Evolutionary conservation across 2,888 invertebrate species (phyloP).

Genomic region (Lasius fuliginosus): DNA sequence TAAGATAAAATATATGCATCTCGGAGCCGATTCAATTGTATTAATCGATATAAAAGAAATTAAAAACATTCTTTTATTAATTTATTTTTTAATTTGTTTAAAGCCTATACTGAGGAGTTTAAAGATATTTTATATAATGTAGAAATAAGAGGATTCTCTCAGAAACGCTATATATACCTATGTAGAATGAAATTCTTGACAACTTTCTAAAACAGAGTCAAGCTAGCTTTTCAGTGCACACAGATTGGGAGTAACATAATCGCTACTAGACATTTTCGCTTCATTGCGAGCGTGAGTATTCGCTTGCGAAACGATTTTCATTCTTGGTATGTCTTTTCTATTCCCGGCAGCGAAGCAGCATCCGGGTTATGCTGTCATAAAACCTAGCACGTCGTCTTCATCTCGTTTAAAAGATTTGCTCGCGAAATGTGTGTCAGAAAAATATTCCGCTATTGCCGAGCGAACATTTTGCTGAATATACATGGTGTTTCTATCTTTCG

Average conservation of each 20-base stretch:
- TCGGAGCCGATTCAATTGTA: neutral
- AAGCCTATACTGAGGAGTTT: neutral
- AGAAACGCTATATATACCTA: neutral
- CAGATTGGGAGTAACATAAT: conserved; percentile 45
- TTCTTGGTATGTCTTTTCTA: conserved; percentile 50
- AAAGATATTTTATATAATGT: neutral
- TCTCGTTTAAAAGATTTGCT: conserved; percentile 52
- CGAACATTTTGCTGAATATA: conserved; percentile 45
- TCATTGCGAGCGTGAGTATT: conserved; percentile 22
- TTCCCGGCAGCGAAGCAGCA: conserved; percentile 6
- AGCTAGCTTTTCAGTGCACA: conserved; percentile 8
- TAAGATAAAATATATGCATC: neutral
- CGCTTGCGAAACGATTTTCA: conserved; percentile 40
- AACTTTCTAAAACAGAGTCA: neutral
- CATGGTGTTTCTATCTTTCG: conserved; percentile 7
- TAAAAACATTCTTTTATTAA: neutral
- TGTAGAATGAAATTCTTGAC: conserved; percentile 26
- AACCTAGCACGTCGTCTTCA: conserved; percentile 48
- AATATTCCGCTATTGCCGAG: conserved; percentile 34
- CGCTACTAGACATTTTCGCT: conserved; percentile 35
- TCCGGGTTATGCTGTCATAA: conserved; percentile 43
- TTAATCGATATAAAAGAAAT: too few species aligned
- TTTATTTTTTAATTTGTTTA: conserved; percentile 21
- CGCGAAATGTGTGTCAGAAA: conserved; percentile 50
- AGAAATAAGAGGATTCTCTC: neutral